A percentile compares a stretch with the other conserved stretches of the same genome.
Evolutionary conservation across 1,140 invertebrate species (phyloP).

Genomic region (Magallana ariakensis): DNA sequence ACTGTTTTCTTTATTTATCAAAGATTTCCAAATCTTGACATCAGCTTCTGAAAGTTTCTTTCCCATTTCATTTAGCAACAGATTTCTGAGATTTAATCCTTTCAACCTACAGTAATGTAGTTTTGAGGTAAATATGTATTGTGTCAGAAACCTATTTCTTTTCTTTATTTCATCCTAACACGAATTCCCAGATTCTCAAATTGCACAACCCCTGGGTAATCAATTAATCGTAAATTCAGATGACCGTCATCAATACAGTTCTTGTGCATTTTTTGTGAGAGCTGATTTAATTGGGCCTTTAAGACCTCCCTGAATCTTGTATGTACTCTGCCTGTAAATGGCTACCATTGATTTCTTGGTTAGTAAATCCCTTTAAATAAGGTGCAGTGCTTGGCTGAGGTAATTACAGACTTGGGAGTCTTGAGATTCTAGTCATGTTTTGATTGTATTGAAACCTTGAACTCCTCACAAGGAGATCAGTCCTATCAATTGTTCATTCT

Average conservation of each 20-base stretch:
- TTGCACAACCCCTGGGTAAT: slow-evolving; percentile 4
- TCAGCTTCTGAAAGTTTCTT: background rate
- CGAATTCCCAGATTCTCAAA: slow-evolving; percentile 28
- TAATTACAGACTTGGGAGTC: background rate
- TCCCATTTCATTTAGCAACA: background rate
- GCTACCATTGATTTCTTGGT: slow-evolving; percentile 20
- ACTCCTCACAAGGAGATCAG: background rate
- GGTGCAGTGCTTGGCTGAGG: background rate
- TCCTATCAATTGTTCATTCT: no score
- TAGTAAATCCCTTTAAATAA: background rate
- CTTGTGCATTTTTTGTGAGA: background rate
- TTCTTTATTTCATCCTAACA: background rate
- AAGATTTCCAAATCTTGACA: background rate
- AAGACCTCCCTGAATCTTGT: background rate
- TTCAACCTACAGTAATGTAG: background rate
- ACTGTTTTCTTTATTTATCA: background rate
- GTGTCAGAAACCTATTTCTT: background rate
- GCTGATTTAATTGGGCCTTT: slow-evolving; percentile 18
- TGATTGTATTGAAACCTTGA: background rate
- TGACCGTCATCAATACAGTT: background rate
- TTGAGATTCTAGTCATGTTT: background rate
- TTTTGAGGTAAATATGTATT: background rate
- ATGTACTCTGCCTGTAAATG: background rate
- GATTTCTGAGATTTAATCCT: background rate
- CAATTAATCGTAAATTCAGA: slow-evolving; percentile 3